Evolutionary conservation across 2,797 vertebrate genomes (phyloP).

Genomic region (Rhincodon typus): DNA sequence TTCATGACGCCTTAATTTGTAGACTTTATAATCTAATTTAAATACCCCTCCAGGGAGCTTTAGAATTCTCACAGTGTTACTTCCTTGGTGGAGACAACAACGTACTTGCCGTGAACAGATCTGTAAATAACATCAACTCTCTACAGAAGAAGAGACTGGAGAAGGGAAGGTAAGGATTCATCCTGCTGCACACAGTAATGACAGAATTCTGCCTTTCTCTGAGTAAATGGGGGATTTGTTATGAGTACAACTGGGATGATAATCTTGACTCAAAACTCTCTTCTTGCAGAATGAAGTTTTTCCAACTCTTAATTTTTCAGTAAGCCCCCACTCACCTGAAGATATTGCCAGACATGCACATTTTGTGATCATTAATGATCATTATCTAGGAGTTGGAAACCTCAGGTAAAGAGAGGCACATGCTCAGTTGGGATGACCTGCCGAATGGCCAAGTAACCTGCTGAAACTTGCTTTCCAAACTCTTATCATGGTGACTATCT

Average conservation of each 20-base stretch:
- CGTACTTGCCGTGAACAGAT: constrained; percentile 81
- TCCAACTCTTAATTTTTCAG: not conserved
- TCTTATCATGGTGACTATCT: not conserved
- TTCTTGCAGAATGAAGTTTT: not conserved
- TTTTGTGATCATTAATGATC: not conserved
- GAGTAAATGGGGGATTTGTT: not conserved
- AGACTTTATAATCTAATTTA: not conserved
- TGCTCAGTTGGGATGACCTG: not conserved
- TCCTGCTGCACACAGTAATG: not conserved
- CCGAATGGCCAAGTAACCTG: not conserved
- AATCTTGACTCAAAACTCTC: not conserved
- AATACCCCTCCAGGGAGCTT: constrained; percentile 65
- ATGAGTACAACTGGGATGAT: not conserved
- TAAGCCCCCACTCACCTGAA: not conserved
- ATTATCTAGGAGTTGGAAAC: not conserved
- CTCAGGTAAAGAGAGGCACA: not conserved
- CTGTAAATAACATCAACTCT: constrained; percentile 80
- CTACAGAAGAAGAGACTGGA: constrained; percentile 71
- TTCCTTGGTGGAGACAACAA: constrained; percentile 91
- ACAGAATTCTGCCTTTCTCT: not conserved
- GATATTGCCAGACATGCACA: not conserved
- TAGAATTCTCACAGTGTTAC: constrained; percentile 77
- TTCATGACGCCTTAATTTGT: not conserved
- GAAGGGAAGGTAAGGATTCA: constrained; percentile 66
- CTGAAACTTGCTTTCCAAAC: not conserved